These are phyloP conservation scores for Phrynocephalus versicolor DNA, from an alignment of 2,113 vertebrate species.

Conservation along the genomic window DNA sequence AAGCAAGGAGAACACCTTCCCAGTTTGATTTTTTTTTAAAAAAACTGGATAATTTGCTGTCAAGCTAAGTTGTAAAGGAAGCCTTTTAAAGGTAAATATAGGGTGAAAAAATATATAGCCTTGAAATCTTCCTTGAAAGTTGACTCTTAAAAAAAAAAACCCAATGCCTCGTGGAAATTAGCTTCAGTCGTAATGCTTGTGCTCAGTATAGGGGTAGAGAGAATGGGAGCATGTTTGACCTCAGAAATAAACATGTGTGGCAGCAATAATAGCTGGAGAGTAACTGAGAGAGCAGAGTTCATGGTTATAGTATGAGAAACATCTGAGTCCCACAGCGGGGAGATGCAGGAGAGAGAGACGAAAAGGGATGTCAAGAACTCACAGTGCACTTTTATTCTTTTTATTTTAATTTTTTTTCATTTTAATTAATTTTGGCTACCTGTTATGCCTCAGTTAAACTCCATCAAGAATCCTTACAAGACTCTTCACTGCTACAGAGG, in stretches of 20 bases:
- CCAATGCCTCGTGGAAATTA: conserved; percentile 38
- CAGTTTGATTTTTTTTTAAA: neutral
- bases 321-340: conserved; percentile 51
- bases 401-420: conserved; percentile 9
- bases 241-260: conserved; percentile 51
- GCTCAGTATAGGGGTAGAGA: conserved; percentile 31
- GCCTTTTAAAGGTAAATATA: neutral
- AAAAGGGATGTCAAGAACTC: conserved; percentile 60
- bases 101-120: neutral
- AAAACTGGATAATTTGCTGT: neutral
- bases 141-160: conserved; percentile 19
- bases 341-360: conserved; percentile 60
- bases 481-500: neutral
- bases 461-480: conserved; percentile 43
- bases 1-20: neutral
- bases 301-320: conserved; percentile 48
- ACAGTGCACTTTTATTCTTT: conserved; percentile 55
- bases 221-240: conserved; percentile 47
- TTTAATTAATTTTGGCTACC: conserved; percentile 26
- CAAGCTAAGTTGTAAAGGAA: neutral
- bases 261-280: conserved; percentile 35
- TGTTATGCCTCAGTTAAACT: conserved; percentile 35
- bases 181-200: conserved; percentile 20
- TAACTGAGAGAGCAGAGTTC: conserved; percentile 56
- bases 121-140: neutral